Percentiles rank a stretch among this genome's conserved stretches.
Conservation (phyloP, 2,888 invertebrate genomes). For the Eupithecia dodoneata region DNA sequence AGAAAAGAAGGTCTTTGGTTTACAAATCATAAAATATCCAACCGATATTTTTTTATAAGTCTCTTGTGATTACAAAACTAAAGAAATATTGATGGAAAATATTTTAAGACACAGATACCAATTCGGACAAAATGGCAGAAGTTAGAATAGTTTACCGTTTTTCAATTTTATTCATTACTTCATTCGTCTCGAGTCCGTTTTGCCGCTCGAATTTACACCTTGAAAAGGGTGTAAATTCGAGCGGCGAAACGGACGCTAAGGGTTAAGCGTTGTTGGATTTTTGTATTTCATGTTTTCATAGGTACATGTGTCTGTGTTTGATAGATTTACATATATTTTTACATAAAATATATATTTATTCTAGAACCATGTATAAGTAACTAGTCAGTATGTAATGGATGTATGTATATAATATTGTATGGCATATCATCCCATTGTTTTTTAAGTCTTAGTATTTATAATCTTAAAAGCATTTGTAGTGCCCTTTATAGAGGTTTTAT, state of each 20-base stretch:
- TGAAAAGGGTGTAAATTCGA: too few relatives aligned
- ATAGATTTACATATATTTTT: background rate
- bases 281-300: too few relatives aligned
- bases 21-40: too few relatives aligned
- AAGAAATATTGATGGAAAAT: background rate
- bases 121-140: background rate
- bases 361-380: background rate
- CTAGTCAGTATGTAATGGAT: slow-evolving; percentile 15
- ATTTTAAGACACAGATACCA: background rate
- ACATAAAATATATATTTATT: background rate
- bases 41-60: too few relatives aligned
- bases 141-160: background rate
- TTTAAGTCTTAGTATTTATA: background rate
- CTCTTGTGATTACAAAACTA: background rate
- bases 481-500: background rate
- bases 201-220: background rate
- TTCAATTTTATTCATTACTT: too few relatives aligned
- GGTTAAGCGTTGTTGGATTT: too few relatives aligned
- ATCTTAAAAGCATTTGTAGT: background rate
- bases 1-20: too few relatives aligned
- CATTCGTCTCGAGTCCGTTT: background rate
- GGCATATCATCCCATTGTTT: background rate
- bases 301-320: background rate
- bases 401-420: background rate
- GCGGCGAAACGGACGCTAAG: too few relatives aligned